phyloP scores from a whole-genome alignment of 2,797 vertebrate genomes.

The Enteromius trimaculatus region DNA sequence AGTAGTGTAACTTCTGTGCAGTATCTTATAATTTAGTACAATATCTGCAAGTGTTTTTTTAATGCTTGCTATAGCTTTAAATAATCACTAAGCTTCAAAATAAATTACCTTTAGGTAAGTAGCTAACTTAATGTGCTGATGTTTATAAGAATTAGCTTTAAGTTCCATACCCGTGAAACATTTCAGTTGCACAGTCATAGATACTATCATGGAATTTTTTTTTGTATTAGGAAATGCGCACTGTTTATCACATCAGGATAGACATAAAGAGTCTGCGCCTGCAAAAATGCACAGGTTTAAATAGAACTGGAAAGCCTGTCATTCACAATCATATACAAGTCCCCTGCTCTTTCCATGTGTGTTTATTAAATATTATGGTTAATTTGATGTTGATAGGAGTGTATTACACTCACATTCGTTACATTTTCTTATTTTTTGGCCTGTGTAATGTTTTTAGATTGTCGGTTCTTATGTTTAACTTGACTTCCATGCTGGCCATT shows the following conservation, averaged over 20 bases:
- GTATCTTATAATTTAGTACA: background rate
- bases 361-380: slow-evolving; percentile 1
- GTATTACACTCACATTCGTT: background rate
- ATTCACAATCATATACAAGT: background rate
- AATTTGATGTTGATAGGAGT: background rate
- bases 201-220: background rate
- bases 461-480: background rate
- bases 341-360: background rate
- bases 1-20: background rate
- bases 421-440: background rate
- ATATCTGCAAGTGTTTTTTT: too few species aligned
- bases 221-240: background rate
- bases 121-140: too few species aligned
- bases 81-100: background rate
- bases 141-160: background rate
- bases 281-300: background rate
- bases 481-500: background rate
- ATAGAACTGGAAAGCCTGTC: background rate
- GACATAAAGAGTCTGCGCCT: background rate
- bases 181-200: background rate
- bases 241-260: background rate
- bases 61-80: background rate
- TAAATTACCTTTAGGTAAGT: too few species aligned
- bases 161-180: background rate
- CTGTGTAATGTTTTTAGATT: background rate